These are phyloP conservation scores for Schizopygopsis malacanthus DNA, from an alignment of 2,797 vertebrate genomes.

Conservation along the genomic window DNA sequence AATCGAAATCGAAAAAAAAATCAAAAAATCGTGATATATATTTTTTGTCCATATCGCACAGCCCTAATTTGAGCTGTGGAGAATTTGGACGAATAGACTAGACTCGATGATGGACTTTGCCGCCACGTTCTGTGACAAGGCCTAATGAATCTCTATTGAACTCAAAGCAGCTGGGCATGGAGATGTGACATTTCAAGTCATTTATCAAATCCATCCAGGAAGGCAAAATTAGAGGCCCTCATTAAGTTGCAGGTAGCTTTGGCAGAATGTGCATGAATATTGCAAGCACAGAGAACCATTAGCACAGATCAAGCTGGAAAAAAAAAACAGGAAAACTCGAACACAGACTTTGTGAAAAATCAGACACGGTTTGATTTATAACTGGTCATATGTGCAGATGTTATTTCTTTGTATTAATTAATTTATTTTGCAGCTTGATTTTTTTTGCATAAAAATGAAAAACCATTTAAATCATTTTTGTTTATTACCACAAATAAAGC, in stretches of 20 bases:
- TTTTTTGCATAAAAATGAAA: not conserved
- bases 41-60: too few relatives aligned
- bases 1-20: too few relatives aligned
- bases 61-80: too few relatives aligned
- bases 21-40: too few relatives aligned
- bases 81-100: slow-evolving; percentile 46
- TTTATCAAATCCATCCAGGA: slow-evolving; percentile 48
- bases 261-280: not conserved
- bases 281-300: slow-evolving; percentile 5
- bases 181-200: slow-evolving; percentile 63
- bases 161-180: slow-evolving; percentile 63
- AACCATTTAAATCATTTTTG: not conserved
- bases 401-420: not conserved
- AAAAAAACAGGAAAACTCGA: not conserved
- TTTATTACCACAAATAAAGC: not conserved
- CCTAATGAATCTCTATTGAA: slow-evolving; percentile 68
- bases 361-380: not conserved
- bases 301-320: slow-evolving; percentile 6
- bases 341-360: not conserved
- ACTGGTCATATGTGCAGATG: not conserved
- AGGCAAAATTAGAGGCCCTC: slow-evolving; percentile 50
- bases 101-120: slow-evolving; percentile 51
- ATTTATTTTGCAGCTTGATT: not conserved
- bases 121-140: slow-evolving; percentile 53
- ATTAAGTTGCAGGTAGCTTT: slow-evolving; percentile 20